Conservation (phyloP, 2,797 vertebrate species). For the Betta splendens region DNA sequence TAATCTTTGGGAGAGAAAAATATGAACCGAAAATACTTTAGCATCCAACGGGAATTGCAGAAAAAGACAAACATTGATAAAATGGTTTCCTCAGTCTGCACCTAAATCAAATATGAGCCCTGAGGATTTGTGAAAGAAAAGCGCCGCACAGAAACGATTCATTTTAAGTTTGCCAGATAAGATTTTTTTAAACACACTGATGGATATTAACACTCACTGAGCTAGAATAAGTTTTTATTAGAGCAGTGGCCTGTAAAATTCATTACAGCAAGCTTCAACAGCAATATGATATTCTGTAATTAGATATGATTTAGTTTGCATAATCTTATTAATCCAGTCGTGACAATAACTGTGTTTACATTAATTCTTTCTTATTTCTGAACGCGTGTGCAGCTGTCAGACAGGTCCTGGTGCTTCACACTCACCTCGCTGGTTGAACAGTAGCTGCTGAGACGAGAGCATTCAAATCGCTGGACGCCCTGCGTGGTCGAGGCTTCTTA, state of each 20-base stretch:
- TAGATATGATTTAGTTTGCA: not conserved
- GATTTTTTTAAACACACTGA: not conserved
- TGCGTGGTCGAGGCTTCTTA: no score
- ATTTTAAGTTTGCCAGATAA: slow-evolving; percentile 10
- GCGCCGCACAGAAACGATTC: slow-evolving; percentile 1
- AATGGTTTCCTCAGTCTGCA: slow-evolving; percentile 31
- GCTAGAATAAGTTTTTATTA: not conserved
- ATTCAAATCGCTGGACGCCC: no score
- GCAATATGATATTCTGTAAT: not conserved
- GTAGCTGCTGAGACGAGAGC: no score
- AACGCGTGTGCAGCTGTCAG: no score
- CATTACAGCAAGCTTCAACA: slow-evolving; percentile 4
- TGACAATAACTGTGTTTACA: slow-evolving; percentile 6
- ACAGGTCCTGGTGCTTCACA: no score
- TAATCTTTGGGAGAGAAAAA: slow-evolving; percentile 65
- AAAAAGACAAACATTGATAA: slow-evolving; percentile 51
- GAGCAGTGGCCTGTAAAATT: not conserved
- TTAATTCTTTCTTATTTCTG: no score
- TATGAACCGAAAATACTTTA: slow-evolving; percentile 46
- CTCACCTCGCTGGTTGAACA: no score
- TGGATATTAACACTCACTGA: slow-evolving; percentile 3
- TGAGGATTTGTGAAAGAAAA: slow-evolving; percentile 23
- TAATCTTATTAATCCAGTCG: not conserved
- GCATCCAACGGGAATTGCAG: slow-evolving; percentile 30
- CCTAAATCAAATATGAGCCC: slow-evolving; percentile 25